phyloP scores from a whole-genome alignment of 64 coral and sea anemone genomes.

The Dendrophyllia cribrosa region DNA sequence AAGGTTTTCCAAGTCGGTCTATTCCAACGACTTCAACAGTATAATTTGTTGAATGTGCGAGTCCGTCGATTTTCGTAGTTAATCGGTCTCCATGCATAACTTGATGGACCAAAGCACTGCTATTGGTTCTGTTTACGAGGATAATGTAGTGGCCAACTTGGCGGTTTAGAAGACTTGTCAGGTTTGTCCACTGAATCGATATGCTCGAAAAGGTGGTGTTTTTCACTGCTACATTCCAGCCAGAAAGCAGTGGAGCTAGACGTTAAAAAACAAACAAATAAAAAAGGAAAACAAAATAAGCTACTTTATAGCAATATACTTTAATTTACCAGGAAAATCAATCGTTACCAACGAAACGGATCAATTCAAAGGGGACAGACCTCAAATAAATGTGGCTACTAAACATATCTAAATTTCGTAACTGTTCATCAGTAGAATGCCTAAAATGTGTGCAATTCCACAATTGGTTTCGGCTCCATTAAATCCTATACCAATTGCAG shows the following conservation, averaged over 20 bases:
- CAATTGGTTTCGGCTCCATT: too few species aligned
- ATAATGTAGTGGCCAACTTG: neutral
- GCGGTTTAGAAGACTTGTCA: neutral
- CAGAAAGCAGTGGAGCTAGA: neutral
- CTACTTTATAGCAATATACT: too few species aligned
- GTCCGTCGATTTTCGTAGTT: neutral
- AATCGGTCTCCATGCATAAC: neutral
- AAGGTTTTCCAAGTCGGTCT: neutral
- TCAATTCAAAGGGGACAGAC: too few species aligned
- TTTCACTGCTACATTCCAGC: neutral
- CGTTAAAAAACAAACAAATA: neutral
- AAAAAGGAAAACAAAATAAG: neutral
- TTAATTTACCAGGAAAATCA: too few species aligned
- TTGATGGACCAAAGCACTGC: neutral
- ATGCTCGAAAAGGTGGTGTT: neutral
- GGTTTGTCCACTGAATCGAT: slow-evolving; percentile 18
- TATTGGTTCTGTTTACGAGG: neutral
- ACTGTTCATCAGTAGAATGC: too few species aligned
- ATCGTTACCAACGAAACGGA: too few species aligned
- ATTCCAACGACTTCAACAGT: neutral
- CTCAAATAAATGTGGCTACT: too few species aligned
- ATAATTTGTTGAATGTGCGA: neutral
- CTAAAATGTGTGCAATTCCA: too few species aligned
- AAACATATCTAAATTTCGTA: too few species aligned
- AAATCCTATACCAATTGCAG: too few species aligned